Evolutionary conservation across 2,888 invertebrate genomes (phyloP).

Genomic region (Ophion ventricosus): DNA sequence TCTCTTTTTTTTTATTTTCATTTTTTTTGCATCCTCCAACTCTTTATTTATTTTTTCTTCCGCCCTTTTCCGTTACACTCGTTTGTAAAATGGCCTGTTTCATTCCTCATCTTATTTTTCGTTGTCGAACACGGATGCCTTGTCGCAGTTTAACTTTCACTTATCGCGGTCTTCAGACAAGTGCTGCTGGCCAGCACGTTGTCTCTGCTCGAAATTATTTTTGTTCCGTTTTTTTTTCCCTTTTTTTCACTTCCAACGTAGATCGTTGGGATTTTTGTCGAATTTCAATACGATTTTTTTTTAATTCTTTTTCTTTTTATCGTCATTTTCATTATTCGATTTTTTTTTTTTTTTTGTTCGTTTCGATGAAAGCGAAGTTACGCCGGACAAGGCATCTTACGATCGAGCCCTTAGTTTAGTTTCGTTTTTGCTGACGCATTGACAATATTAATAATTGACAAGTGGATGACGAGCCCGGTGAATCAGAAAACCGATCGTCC

Average conservation of each 20-base stretch:
- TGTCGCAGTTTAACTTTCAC: slow-evolving; percentile 1
- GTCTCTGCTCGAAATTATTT: slow-evolving; percentile 20
- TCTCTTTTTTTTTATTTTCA: slow-evolving; percentile 43
- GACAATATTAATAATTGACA: slow-evolving; percentile 55
- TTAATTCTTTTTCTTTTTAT: background rate
- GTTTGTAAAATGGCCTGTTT: slow-evolving; percentile 78
- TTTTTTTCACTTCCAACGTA: background rate
- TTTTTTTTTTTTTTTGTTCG: background rate
- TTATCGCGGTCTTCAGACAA: background rate
- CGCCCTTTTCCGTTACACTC: slow-evolving; percentile 54
- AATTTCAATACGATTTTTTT: slow-evolving; percentile 18
- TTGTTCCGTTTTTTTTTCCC: background rate
- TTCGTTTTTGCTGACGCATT: slow-evolving; percentile 60
- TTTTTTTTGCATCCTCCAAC: slow-evolving; percentile 49
- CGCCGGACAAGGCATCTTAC: slow-evolving; percentile 34
- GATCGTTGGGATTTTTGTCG: slow-evolving; percentile 18
- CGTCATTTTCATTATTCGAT: background rate
- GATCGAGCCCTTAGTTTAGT: slow-evolving; percentile 55
- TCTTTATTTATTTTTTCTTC: slow-evolving; percentile 62
- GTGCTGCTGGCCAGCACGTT: slow-evolving; percentile 67
- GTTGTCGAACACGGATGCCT: slow-evolving; percentile 52
- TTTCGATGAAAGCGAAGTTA: background rate
- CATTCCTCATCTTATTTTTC: slow-evolving; percentile 75
- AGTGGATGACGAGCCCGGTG: slow-evolving; percentile 65
- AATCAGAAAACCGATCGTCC: slow-evolving; percentile 50